Conservation (phyloP, 2,888 invertebrate genomes). For the Eupithecia tripunctaria region DNA sequence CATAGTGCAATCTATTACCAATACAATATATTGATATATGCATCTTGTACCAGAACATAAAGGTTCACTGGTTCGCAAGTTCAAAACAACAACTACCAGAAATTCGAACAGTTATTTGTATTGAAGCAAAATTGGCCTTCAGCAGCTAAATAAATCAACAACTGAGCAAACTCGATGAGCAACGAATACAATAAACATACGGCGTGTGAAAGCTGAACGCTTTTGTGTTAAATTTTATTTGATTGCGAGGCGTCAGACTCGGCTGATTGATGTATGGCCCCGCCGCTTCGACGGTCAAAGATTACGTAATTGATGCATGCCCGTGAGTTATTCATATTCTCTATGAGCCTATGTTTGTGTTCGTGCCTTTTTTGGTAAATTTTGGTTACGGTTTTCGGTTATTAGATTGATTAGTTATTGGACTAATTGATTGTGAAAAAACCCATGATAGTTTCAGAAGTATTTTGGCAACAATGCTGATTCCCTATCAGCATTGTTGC, state of each 20-base stretch:
- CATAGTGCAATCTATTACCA: neutral
- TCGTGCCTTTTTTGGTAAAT: neutral
- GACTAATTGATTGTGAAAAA: no score
- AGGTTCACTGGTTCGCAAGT: neutral
- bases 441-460: no score
- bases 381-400: neutral
- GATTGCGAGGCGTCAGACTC: slow-evolving; percentile 74
- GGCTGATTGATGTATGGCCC: slow-evolving; percentile 79
- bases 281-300: slow-evolving; percentile 61
- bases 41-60: neutral
- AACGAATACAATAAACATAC: slow-evolving; percentile 50
- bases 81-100: neutral
- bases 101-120: neutral
- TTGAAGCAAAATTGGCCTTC: slow-evolving; percentile 1
- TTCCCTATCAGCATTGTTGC: no score
- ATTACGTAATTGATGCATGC: slow-evolving; percentile 71
- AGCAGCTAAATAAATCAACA: slow-evolving; percentile 22
- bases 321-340: slow-evolving; percentile 54
- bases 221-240: slow-evolving; percentile 83
- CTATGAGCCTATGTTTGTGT: slow-evolving; percentile 25
- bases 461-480: no score
- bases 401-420: neutral
- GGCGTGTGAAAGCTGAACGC: slow-evolving; percentile 53
- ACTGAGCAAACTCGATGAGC: slow-evolving; percentile 35
- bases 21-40: neutral